Evolutionary conservation across 1,140 invertebrate genomes (phyloP).

Genomic region (Babylonia areolata): DNA sequence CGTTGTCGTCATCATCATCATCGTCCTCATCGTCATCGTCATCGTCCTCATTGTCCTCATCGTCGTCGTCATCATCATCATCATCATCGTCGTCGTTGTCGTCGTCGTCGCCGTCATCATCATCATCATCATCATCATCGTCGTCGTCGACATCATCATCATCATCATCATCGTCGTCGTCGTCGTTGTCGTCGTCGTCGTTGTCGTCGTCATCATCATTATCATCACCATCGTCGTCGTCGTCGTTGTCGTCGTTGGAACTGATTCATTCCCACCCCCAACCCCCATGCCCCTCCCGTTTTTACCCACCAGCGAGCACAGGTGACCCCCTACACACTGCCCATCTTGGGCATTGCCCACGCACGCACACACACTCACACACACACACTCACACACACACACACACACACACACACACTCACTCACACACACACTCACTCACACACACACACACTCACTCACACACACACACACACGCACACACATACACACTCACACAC

Average conservation of each 20-base stretch:
- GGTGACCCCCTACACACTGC: no score
- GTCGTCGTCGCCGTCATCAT: background rate
- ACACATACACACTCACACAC: no score
- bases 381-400: no score
- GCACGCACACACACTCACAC: no score
- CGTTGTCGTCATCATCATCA: conserved; percentile 23
- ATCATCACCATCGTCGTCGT: conserved; percentile 30
- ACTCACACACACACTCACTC: no score
- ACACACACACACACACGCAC: no score
- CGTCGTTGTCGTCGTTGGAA: conserved; percentile 15
- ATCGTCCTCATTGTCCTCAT: background rate
- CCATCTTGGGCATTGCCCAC: no score
- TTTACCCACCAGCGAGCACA: no score
- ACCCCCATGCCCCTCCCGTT: no score
- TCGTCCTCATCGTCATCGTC: conserved; percentile 26
- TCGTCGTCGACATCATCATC: background rate
- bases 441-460: no score
- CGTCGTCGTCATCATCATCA: conserved; percentile 4
- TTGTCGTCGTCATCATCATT: conserved; percentile 21
- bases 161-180: conserved; percentile 29
- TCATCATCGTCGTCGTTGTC: background rate
- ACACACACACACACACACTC: no score
- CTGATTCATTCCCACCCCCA: no score
- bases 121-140: conserved; percentile 2
- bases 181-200: background rate